Evolutionary conservation across 2,888 invertebrate genomes (phyloP).

Genomic region (Micoletzkya japonica): DNA sequence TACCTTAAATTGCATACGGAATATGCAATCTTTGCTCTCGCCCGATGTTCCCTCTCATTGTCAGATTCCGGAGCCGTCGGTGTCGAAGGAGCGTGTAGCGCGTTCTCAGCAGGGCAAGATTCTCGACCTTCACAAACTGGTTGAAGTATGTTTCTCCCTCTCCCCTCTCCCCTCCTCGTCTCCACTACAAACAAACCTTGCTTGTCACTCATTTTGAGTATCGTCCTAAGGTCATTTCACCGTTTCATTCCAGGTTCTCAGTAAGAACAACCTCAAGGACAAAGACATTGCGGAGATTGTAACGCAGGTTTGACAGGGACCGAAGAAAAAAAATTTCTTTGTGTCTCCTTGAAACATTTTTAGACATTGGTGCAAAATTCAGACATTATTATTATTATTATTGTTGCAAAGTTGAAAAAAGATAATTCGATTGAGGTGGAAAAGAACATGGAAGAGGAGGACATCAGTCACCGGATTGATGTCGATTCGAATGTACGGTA

Average conservation of each 20-base stretch:
- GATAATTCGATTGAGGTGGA: not conserved
- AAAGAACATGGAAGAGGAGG: not conserved
- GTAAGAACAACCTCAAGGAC: conserved; percentile 23
- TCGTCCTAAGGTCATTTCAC: not conserved
- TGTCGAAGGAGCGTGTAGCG: conserved; percentile 2
- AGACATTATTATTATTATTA: not conserved
- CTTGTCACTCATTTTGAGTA: not conserved
- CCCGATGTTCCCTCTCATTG: not conserved
- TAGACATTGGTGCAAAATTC: not conserved
- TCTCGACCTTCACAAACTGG: conserved; percentile 12
- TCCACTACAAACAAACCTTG: no score
- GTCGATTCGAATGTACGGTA: conserved; percentile 4
- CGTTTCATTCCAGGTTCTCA: not conserved
- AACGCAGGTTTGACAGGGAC: conserved; percentile 17
- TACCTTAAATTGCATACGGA: no score
- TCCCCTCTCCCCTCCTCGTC: no score
- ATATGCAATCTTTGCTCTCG: no score
- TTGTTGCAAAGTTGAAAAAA: not conserved
- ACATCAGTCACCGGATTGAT: conserved; percentile 18
- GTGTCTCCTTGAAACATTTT: not conserved
- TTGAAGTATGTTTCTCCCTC: conserved; percentile 16
- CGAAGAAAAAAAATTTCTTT: not conserved
- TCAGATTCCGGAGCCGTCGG: not conserved
- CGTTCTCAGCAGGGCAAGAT: conserved; percentile 17
- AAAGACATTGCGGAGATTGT: conserved; percentile 21